These are phyloP conservation scores for Magallana ariakensis DNA, from an alignment of 1,140 invertebrate genomes.

Conservation along the genomic window DNA sequence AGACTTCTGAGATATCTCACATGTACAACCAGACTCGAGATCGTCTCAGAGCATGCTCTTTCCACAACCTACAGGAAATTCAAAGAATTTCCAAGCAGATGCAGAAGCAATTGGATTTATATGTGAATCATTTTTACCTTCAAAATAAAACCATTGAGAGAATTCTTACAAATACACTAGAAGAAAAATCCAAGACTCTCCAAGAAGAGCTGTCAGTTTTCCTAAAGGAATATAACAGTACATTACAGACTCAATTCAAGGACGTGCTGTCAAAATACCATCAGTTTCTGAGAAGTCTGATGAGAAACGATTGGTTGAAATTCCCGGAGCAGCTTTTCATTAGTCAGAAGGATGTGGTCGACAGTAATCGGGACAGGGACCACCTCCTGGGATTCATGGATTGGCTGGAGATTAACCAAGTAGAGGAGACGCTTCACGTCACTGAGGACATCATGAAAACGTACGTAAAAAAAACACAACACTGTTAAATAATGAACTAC, in stretches of 20 bases:
- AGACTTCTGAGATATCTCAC: conserved; percentile 62
- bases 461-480: conserved; percentile 46
- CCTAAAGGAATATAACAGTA: conserved; percentile 66
- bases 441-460: conserved; percentile 64
- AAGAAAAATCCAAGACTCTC: conserved; percentile 64
- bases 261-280: conserved; percentile 62
- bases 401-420: conserved; percentile 72
- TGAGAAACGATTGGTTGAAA: conserved; percentile 67
- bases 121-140: conserved; percentile 60
- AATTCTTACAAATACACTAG: conserved; percentile 54
- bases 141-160: conserved; percentile 61
- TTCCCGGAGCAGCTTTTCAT: conserved; percentile 70
- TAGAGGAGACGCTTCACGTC: conserved; percentile 63
- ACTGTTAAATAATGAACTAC: not conserved
- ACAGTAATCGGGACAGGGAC: conserved; percentile 55
- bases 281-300: conserved; percentile 61
- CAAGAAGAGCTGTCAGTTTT: conserved; percentile 66
- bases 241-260: conserved; percentile 64
- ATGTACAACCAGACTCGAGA: conserved; percentile 63
- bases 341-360: conserved; percentile 60
- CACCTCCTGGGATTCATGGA: conserved; percentile 67
- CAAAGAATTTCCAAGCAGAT: conserved; percentile 55
- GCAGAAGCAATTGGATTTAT: conserved; percentile 52
- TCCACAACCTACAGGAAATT: conserved; percentile 65
- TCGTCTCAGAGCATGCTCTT: conserved; percentile 65